Evolutionary conservation across 2,113 vertebrate genomes (phyloP).

Genomic region (Alligator mississippiensis): DNA sequence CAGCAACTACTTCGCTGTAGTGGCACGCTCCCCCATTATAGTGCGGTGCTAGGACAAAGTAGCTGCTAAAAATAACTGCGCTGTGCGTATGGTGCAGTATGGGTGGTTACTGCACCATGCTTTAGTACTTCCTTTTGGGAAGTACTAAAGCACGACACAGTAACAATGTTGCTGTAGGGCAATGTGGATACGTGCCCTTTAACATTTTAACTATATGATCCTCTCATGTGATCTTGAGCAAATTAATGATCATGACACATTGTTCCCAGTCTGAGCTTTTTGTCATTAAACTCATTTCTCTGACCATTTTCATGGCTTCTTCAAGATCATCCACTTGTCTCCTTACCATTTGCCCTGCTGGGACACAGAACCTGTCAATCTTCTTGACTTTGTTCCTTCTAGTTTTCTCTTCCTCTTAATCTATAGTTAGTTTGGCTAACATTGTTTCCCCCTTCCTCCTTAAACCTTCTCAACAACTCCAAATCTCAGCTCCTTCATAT

Average conservation of each 20-base stretch:
- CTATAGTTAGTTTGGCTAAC: conserved; percentile 19
- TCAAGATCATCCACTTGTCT: not conserved
- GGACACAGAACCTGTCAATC: not conserved
- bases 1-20: too few relatives aligned
- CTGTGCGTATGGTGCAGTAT: too few relatives aligned
- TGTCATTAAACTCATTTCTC: not conserved
- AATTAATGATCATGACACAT: not conserved
- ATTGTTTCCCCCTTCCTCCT: conserved; percentile 46
- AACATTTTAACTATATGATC: too few relatives aligned
- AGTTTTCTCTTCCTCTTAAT: not conserved
- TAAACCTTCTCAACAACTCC: conserved; percentile 54
- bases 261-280: not conserved
- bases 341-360: not conserved
- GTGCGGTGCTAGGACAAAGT: too few relatives aligned
- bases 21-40: too few relatives aligned
- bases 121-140: too few relatives aligned
- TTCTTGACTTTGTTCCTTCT: not conserved
- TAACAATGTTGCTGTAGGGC: too few relatives aligned
- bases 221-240: too few relatives aligned
- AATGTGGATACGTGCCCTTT: too few relatives aligned
- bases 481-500: conserved; percentile 28
- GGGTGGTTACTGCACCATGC: too few relatives aligned
- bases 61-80: too few relatives aligned
- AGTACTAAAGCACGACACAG: too few relatives aligned
- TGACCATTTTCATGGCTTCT: not conserved